Base-by-base conservation (phyloP, 2,113 vertebrate genomes). In the Carassius carassius region DNA sequence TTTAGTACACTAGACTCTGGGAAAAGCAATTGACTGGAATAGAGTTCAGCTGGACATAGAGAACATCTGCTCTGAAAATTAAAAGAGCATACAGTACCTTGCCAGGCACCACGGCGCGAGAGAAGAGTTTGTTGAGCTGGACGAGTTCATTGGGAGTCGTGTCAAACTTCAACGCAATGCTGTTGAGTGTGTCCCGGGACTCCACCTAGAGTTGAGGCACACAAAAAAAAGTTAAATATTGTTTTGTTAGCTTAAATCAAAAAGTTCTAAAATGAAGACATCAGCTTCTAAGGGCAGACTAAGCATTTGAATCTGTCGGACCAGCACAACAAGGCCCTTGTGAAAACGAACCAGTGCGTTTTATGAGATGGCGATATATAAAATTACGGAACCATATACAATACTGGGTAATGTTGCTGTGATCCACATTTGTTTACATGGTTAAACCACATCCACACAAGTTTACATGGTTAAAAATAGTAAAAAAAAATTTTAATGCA, bases 121-220 rank as follows among this genome's bases (percentile, higher is more conserved):
- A 97, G 94, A 99, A 99, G 89, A 99, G 96, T 90, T 99, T 99
- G 95, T 99, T 99, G 92, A 99, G 95, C 67, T 99, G 97, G 91
- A 99, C 98, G 90, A 99, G 94, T 91, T 99, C 97, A 86, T 99
- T 99, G 87, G 98, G 98, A 23, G 98, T 98, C 88, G 97, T 99
- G 95, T 99, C 98, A 94, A 98, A 99, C 94, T 99, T 99, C 94
- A 99, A 93, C n/a, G 98, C 94, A 93, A 99, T 99, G 94, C 95
- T 99, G 95, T 99, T 99, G 94, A 99, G 94, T 76, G 98, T 98
- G 93, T 99, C 98, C 93, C 96, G 95, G n/a, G 96, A 96, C 93
- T 99, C 98, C 94, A 99, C 98, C 98, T 99, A 94, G 90, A 95
- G 84, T 92, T 94, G n/a, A 65, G 19, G 56, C 56, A 75, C 19